These are phyloP conservation scores for Eucera pruinosa DNA, from an alignment of 2,888 invertebrate species.

Conservation along the genomic window DNA sequence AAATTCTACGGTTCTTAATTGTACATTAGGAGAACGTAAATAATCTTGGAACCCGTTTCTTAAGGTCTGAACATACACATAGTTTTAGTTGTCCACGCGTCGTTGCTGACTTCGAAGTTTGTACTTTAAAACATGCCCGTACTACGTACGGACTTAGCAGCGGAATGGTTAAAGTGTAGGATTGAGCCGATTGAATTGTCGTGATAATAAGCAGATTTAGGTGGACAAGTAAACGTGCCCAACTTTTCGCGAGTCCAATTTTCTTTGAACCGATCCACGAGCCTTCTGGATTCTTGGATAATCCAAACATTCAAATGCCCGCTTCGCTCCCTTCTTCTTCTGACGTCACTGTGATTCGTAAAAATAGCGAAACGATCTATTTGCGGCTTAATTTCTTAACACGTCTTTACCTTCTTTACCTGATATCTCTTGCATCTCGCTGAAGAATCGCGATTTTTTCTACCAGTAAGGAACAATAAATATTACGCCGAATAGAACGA, in stretches of 20 bases:
- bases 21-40: no score
- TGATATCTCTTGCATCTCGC: constrained; percentile 4
- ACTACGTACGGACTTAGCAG: no score
- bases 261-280: constrained; percentile 34
- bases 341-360: constrained; percentile 73
- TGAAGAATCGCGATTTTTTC: constrained; percentile 3
- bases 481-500: no score
- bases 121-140: no score
- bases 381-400: constrained; percentile 69
- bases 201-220: constrained; percentile 18
- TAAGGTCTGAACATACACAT: no score
- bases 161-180: no score
- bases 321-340: constrained; percentile 54
- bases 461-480: no score
- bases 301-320: constrained; percentile 61
- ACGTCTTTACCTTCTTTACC: constrained; percentile 36
- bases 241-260: constrained; percentile 25
- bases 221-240: constrained; percentile 16
- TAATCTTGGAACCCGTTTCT: no score
- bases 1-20: no score
- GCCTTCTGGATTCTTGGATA: constrained; percentile 60
- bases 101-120: no score
- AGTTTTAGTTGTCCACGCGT: no score
- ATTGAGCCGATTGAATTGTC: background rate
- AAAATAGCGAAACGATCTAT: constrained; percentile 70